Evolutionary conservation across 1,140 invertebrate species (phyloP).

Genomic region (Drosophila gunungcola): DNA sequence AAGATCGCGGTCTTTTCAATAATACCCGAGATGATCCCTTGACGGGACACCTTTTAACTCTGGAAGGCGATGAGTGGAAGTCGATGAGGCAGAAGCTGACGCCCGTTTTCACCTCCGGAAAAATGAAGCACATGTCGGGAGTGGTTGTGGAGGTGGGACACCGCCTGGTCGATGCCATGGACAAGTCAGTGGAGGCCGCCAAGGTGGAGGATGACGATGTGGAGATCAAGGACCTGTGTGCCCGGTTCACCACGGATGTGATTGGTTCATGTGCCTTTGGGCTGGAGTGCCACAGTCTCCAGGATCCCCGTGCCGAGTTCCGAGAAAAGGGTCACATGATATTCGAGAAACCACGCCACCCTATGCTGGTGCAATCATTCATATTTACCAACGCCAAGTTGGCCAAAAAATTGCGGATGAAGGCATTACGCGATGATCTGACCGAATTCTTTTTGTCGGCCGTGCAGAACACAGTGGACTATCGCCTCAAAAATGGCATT

Average conservation of each 20-base stretch:
- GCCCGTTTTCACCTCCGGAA: slow-evolving; percentile 87
- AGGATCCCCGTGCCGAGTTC: slow-evolving; percentile 85
- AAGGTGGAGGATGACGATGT: slow-evolving; percentile 84
- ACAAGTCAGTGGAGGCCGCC: slow-evolving; percentile 11
- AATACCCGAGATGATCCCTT: slow-evolving; percentile 86
- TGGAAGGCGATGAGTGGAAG: slow-evolving; percentile 86
- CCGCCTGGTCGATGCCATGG: slow-evolving; percentile 45
- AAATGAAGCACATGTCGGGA: slow-evolving; percentile 86
- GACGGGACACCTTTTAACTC: slow-evolving; percentile 85
- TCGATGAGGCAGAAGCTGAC: slow-evolving; percentile 86
- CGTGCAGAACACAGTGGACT: slow-evolving; percentile 77
- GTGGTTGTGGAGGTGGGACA: slow-evolving; percentile 76
- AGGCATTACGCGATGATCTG: slow-evolving; percentile 67
- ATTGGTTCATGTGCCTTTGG: slow-evolving; percentile 86
- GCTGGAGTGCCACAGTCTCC: slow-evolving; percentile 85
- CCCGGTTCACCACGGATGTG: slow-evolving; percentile 87
- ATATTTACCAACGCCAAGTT: slow-evolving; percentile 49
- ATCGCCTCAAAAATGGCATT: slow-evolving; percentile 79
- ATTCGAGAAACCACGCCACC: slow-evolving; percentile 60
- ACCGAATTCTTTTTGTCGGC: slow-evolving; percentile 81
- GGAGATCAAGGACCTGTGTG: slow-evolving; percentile 86
- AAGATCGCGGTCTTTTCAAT: slow-evolving; percentile 85
- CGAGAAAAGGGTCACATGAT: slow-evolving; percentile 68
- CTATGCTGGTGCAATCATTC: slow-evolving; percentile 30
- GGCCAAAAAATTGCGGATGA: slow-evolving; percentile 50